Evolutionary conservation across 2,888 invertebrate species (phyloP).

Genomic region (Nebria brevicollis): DNA sequence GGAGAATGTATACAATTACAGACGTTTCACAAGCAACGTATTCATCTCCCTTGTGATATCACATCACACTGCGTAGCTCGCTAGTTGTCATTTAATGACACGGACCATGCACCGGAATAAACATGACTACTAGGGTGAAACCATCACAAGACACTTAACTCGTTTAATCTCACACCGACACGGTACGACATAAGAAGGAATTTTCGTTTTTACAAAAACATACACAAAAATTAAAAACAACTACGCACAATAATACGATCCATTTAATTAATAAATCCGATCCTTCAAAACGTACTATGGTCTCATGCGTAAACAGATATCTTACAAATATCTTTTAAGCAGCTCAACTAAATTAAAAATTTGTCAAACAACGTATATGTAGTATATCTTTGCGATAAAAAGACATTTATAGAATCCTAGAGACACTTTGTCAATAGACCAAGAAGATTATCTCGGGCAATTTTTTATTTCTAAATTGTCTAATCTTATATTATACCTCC

Average conservation of each 20-base stretch:
- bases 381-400: too few relatives aligned
- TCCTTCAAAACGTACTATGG: not conserved
- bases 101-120: constrained; percentile 36
- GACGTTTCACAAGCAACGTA: constrained; percentile 7
- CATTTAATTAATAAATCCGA: not conserved
- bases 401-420: too few relatives aligned
- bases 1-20: constrained; percentile 29
- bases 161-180: constrained; percentile 22
- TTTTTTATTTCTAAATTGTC: not conserved
- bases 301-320: too few relatives aligned
- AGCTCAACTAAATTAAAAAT: too few relatives aligned
- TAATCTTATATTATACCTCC: not conserved
- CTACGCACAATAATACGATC: not conserved
- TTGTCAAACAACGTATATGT: too few relatives aligned
- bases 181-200: not conserved
- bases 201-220: not conserved
- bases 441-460: not conserved
- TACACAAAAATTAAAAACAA: not conserved
- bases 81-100: constrained; percentile 33
- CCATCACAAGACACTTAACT: constrained; percentile 23
- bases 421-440: not conserved
- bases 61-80: not conserved
- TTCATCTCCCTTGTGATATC: not conserved
- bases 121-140: constrained; percentile 13
- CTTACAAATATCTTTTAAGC: too few relatives aligned